Percentiles rank a stretch among this genome's conserved stretches.
phyloP scores from a whole-genome alignment of 2,888 invertebrate genomes.

The Apoda limacodes region DNA sequence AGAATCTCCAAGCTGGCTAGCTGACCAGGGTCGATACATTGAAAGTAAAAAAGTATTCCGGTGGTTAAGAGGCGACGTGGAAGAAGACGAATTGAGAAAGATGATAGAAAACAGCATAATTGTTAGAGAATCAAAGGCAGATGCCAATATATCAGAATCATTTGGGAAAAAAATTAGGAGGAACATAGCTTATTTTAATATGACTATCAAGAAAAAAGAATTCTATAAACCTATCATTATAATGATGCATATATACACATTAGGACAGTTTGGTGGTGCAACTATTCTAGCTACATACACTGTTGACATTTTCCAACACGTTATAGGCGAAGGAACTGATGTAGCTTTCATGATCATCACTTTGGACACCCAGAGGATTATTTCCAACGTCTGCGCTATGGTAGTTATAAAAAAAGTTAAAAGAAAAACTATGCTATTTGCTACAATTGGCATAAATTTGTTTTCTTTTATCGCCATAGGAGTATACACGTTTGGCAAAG shows the following conservation, averaged over 20 bases:
- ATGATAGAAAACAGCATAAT: conserved; percentile 36
- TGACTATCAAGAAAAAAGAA: conserved; percentile 34
- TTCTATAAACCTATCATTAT: conserved; percentile 44
- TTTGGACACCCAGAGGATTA: conserved; percentile 40
- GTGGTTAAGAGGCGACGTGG: conserved; percentile 64
- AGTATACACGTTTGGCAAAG: conserved; percentile 34
- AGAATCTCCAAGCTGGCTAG: conserved; percentile 75
- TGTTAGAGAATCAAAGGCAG: conserved; percentile 28
- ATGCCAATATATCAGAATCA: conserved; percentile 23
- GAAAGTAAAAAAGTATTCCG: conserved; percentile 65
- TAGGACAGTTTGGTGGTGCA: conserved; percentile 44
- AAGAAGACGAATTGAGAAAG: conserved; percentile 41
- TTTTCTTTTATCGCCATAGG: conserved; percentile 32
- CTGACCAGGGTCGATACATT: conserved; percentile 61
- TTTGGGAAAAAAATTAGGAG: conserved; percentile 24
- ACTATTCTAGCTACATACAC: conserved; percentile 40
- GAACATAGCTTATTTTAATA: conserved; percentile 27
- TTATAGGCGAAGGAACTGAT: conserved; percentile 32
- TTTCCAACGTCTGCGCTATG: conserved; percentile 38
- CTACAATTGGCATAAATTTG: conserved; percentile 33
- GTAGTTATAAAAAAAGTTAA: conserved; percentile 46
- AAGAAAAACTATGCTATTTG: conserved; percentile 38
- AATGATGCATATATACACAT: conserved; percentile 39
- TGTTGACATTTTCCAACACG: conserved; percentile 36
- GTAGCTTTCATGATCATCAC: conserved; percentile 39